phyloP scores from a whole-genome alignment of 2,888 invertebrate genomes.

The Aquatica leii region DNA sequence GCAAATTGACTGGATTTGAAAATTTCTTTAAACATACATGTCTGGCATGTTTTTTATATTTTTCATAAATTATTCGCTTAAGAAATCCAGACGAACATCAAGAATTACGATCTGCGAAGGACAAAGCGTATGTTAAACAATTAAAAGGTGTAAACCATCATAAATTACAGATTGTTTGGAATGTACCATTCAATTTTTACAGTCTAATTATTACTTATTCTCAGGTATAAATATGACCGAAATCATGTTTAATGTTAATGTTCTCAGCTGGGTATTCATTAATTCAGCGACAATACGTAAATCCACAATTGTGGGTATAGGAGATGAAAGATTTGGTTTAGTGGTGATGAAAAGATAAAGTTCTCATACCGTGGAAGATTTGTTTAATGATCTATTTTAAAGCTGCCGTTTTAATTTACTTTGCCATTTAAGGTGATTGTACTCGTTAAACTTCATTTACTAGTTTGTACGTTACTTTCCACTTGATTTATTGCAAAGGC shows the following conservation, averaged over 20 bases:
- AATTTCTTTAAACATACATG: too few relatives aligned
- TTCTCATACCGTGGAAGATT: constrained; percentile 8
- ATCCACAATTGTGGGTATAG: constrained; percentile 7
- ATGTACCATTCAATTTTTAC: constrained; percentile 6
- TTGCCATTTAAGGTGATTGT: constrained; percentile 21
- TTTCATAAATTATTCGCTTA: too few relatives aligned
- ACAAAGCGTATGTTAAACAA: constrained; percentile 5
- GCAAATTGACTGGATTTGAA: too few relatives aligned
- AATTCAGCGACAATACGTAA: constrained; percentile 22
- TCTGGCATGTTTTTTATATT: too few relatives aligned
- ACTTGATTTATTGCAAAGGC: constrained; percentile 22
- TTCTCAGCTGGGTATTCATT: constrained; percentile 33
- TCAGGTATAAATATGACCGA: constrained; percentile 12
- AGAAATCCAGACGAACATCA: not conserved
- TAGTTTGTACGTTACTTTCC: constrained; percentile 18
- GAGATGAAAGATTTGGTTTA: constrained; percentile 7
- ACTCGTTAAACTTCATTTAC: constrained; percentile 17
- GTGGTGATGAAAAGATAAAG: constrained; percentile 10
- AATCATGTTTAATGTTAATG: constrained; percentile 32
- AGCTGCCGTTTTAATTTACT: constrained; percentile 18
- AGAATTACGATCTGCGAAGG: not conserved
- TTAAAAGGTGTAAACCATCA: constrained; percentile 6
- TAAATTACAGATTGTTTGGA: constrained; percentile 1
- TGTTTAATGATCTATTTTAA: constrained; percentile 20
- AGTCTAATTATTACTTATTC: constrained; percentile 4